These are phyloP conservation scores for Neomonachus schauinslandi DNA, from an alignment of 2,113 vertebrate genomes.

Conservation along the genomic window DNA sequence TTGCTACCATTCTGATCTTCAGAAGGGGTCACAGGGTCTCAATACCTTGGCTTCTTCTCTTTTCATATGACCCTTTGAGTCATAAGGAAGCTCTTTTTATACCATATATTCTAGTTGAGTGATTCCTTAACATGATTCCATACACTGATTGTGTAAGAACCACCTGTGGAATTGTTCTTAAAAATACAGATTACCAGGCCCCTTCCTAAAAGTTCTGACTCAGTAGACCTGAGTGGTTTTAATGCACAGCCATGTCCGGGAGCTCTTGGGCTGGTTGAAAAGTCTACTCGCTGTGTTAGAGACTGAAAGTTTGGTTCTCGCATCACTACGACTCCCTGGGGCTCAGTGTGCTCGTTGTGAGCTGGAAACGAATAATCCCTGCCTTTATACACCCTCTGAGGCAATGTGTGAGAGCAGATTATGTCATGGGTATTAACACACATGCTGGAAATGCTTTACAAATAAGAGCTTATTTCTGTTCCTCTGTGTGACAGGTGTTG, in stretches of 20 bases:
- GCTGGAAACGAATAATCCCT: not conserved
- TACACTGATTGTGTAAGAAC: not conserved
- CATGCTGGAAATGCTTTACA: not conserved
- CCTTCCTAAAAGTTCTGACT: not conserved
- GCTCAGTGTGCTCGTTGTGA: not conserved
- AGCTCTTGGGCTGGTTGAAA: not conserved
- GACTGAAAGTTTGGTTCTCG: not conserved
- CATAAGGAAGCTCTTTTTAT: not conserved
- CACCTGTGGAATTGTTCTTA: not conserved
- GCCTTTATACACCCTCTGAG: not conserved
- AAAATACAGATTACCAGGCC: not conserved
- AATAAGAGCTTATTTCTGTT: not conserved
- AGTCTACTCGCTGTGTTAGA: not conserved
- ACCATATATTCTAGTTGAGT: not conserved
- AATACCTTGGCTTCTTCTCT: not conserved
- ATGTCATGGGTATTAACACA: not conserved
- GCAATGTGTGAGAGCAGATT: too few species aligned
- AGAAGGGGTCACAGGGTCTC: not conserved
- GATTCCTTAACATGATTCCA: not conserved
- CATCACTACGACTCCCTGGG: not conserved
- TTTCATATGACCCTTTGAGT: not conserved
- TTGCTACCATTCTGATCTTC: not conserved
- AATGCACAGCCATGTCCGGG: not conserved
- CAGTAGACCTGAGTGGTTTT: not conserved
- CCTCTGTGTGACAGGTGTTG: not conserved